Evolutionary conservation across 2,797 vertebrate species (phyloP).

Genomic region (Enteromius treurensis): DNA sequence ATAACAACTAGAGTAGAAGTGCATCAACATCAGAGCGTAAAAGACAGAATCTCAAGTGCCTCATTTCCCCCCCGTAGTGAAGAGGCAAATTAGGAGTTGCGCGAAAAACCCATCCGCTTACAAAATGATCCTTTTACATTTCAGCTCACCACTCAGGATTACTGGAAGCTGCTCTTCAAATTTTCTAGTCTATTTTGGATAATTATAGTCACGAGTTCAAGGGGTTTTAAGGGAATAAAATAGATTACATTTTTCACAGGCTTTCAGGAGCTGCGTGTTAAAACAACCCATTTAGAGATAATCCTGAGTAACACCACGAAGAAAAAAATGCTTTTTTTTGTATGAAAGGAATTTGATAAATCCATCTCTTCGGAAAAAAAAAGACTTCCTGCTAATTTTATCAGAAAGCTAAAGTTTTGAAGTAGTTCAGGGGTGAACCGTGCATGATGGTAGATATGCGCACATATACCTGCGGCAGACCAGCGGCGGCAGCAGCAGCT

Average conservation of each 20-base stretch:
- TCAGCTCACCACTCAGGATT: conserved; percentile 54
- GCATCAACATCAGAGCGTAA: conserved; percentile 40
- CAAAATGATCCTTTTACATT: conserved; percentile 51
- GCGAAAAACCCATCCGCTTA: neutral
- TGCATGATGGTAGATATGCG: neutral
- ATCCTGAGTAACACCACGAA: conserved; percentile 51
- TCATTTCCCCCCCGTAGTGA: conserved; percentile 49
- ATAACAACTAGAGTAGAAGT: conserved; percentile 28
- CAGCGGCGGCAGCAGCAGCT: conserved; percentile 50
- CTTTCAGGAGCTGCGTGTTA: conserved; percentile 53
- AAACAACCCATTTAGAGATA: conserved; percentile 54
- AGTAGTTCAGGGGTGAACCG: neutral
- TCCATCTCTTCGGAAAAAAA: neutral
- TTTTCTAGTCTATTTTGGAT: conserved; percentile 52
- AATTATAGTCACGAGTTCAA: conserved; percentile 55
- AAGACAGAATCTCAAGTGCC: conserved; percentile 39
- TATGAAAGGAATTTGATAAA: conserved; percentile 10
- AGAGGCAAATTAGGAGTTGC: conserved; percentile 39
- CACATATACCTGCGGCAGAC: conserved; percentile 42
- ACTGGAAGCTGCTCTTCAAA: conserved; percentile 53
- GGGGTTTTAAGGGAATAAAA: conserved; percentile 43
- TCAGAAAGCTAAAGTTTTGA: neutral
- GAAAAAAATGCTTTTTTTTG: conserved; percentile 3
- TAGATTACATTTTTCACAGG: conserved; percentile 54
- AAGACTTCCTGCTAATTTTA: neutral